A percentile compares a stretch with the other conserved stretches of the same genome.
These are phyloP conservation scores for Macrophya alboannulata DNA, from an alignment of 2,888 invertebrate species.

Conservation along the genomic window DNA sequence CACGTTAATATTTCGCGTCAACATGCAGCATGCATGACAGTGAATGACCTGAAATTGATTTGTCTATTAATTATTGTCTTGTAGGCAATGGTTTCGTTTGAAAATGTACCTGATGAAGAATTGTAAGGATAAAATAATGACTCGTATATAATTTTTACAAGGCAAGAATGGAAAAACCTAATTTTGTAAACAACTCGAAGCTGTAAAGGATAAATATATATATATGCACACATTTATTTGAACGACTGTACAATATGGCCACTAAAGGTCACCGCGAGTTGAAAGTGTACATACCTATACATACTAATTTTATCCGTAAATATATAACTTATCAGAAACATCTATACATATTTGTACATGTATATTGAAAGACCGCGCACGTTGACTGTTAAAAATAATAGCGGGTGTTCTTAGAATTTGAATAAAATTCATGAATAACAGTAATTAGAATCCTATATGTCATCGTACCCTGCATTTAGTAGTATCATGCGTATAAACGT, in stretches of 20 bases:
- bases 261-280: conserved; percentile 65
- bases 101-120: background rate
- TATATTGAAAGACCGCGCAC: background rate
- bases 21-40: conserved; percentile 47
- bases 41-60: conserved; percentile 16
- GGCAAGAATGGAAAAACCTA: background rate
- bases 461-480: background rate
- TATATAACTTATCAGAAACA: background rate
- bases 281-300: conserved; percentile 61
- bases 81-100: background rate
- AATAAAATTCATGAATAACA: background rate
- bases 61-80: background rate
- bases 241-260: conserved; percentile 50
- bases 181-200: background rate
- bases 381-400: background rate
- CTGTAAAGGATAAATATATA: background rate
- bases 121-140: background rate
- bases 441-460: background rate
- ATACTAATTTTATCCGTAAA: background rate
- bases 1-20: conserved; percentile 26
- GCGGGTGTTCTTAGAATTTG: background rate
- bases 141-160: no score
- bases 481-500: background rate
- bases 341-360: no score
- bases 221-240: background rate